A percentile compares a stretch with the other conserved stretches of the same genome.
These are phyloP conservation scores for Ochropacha duplaris DNA, from an alignment of 2,888 invertebrate genomes.

Conservation along the genomic window DNA sequence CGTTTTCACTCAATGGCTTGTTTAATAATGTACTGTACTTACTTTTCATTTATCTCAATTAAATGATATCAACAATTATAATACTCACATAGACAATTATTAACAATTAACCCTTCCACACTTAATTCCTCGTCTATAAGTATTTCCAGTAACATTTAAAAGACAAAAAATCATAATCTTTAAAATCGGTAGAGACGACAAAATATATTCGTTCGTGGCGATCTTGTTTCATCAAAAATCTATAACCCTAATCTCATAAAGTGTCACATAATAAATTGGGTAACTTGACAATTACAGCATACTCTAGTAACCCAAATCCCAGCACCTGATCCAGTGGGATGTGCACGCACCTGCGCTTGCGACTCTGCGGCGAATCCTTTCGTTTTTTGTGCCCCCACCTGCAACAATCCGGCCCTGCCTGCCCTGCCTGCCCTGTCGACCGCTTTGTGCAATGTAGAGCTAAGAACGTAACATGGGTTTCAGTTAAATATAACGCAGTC, in stretches of 20 bases:
- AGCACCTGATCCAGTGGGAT: constrained; percentile 47
- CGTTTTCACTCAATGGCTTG: too few species aligned
- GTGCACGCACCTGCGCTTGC: constrained; percentile 50
- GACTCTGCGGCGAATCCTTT: constrained; percentile 74
- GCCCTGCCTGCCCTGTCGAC: constrained; percentile 38
- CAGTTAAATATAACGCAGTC: not conserved
- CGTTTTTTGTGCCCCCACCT: constrained; percentile 75
- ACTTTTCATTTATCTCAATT: too few species aligned
- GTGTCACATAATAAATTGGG: constrained; percentile 13
- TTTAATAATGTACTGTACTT: too few species aligned
- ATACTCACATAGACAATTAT: too few species aligned
- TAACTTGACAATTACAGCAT: constrained; percentile 18
- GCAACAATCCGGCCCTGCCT: constrained; percentile 51
- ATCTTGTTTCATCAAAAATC: constrained; percentile 15
- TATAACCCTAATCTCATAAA: too few species aligned
- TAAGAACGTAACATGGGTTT: constrained; percentile 10
- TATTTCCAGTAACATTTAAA: too few species aligned
- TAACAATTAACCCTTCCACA: too few species aligned
- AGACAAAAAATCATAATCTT: too few species aligned
- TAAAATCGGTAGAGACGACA: not conserved
- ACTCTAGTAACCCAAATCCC: constrained; percentile 67
- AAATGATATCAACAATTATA: too few species aligned
- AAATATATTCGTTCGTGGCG: not conserved
- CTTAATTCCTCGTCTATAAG: too few species aligned
- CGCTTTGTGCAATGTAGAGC: constrained; percentile 65